These are phyloP conservation scores for Baronia brevicornis DNA, from an alignment of 2,888 invertebrate genomes.

Conservation along the genomic window DNA sequence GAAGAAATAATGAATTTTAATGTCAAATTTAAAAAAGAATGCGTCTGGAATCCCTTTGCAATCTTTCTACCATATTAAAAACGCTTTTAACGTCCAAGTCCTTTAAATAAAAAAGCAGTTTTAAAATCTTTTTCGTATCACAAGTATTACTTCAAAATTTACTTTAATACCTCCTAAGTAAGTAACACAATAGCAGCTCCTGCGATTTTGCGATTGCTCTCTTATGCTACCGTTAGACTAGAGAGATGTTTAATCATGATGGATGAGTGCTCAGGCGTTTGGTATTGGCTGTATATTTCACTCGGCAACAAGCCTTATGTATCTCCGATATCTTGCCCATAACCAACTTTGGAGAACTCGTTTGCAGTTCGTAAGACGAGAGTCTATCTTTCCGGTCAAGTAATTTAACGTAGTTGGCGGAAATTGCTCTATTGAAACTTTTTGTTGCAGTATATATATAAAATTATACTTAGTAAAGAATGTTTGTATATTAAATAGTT, in stretches of 20 bases:
- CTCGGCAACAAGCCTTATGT: slow-evolving; percentile 19
- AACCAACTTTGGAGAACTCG: slow-evolving; percentile 17
- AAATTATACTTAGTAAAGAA: too few species aligned
- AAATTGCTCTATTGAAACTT: slow-evolving; percentile 10
- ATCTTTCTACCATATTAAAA: too few species aligned
- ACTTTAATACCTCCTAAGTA: slow-evolving; percentile 12
- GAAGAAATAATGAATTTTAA: too few species aligned
- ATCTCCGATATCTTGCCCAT: slow-evolving; percentile 13
- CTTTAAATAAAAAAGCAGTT: too few species aligned
- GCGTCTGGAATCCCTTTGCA: too few species aligned
- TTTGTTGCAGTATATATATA: too few species aligned
- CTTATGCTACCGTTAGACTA: slow-evolving; percentile 33
- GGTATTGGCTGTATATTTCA: slow-evolving; percentile 25
- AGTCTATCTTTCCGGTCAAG: slow-evolving; percentile 21
- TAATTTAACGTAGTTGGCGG: slow-evolving; percentile 19
- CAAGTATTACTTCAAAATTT: neutral
- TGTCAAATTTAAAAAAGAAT: too few species aligned
- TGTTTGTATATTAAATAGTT: too few species aligned
- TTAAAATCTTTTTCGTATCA: neutral
- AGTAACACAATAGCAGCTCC: slow-evolving; percentile 25
- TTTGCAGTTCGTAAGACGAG: slow-evolving; percentile 20
- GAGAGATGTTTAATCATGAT: slow-evolving; percentile 45
- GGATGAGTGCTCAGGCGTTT: slow-evolving; percentile 31
- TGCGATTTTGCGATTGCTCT: slow-evolving; percentile 19
- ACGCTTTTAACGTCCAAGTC: too few species aligned